These are phyloP conservation scores for Lamellibrachia luymesi DNA, from an alignment of 1,140 invertebrate genomes.

Conservation along the genomic window DNA sequence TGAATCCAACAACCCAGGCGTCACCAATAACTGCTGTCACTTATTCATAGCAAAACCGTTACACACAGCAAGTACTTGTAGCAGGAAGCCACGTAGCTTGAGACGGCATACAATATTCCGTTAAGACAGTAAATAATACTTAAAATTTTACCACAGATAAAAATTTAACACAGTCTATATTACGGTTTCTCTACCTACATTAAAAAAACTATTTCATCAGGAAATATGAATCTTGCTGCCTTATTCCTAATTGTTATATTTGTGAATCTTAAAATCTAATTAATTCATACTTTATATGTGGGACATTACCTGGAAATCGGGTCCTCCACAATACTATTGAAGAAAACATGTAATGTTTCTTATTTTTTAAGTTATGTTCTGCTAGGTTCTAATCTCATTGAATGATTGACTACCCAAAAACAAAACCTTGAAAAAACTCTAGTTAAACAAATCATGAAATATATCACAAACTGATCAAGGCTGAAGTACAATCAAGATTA, in stretches of 20 bases:
- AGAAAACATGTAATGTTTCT: not conserved
- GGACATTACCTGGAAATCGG: too few relatives aligned
- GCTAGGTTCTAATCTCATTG: not conserved
- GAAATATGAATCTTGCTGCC: too few relatives aligned
- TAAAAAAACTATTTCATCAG: too few relatives aligned
- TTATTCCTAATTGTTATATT: too few relatives aligned
- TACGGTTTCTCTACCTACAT: too few relatives aligned
- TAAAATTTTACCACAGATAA: too few relatives aligned
- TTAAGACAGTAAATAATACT: too few relatives aligned
- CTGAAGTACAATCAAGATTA: too few relatives aligned
- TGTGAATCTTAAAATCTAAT: too few relatives aligned
- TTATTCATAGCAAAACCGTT: not conserved
- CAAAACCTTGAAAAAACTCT: not conserved
- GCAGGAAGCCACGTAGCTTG: not conserved
- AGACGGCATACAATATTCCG: not conserved
- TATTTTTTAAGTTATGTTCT: not conserved
- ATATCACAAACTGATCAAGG: not conserved
- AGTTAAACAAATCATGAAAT: not conserved
- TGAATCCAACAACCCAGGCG: not conserved
- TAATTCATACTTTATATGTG: too few relatives aligned
- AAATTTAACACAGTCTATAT: too few relatives aligned
- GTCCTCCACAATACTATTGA: too few relatives aligned
- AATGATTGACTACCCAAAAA: not conserved
- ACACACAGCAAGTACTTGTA: not conserved
- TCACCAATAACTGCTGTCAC: not conserved